phyloP scores from a whole-genome alignment of 2,113 vertebrate genomes.

The Myiozetetes cayanensis region DNA sequence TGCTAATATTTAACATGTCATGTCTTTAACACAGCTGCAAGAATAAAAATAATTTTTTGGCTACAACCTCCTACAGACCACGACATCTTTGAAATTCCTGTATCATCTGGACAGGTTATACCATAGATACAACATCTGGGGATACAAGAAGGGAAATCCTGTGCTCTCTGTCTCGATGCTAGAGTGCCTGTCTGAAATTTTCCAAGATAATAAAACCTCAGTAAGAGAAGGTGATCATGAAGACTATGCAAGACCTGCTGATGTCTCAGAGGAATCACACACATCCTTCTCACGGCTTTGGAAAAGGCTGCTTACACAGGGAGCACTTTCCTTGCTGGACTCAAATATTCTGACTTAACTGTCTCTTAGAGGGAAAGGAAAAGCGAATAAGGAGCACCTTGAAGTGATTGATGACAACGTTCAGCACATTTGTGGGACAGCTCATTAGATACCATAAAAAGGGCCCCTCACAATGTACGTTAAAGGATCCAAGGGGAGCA shows the following conservation, averaged over 20 bases:
- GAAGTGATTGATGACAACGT: not conserved
- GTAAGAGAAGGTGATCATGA: not conserved
- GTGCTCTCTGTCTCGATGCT: not conserved
- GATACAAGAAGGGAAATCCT: not conserved
- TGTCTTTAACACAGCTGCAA: not conserved
- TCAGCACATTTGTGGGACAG: constrained; percentile 11
- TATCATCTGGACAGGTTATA: not conserved
- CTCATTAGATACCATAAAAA: constrained; percentile 45
- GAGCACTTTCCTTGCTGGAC: not conserved
- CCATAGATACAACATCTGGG: not conserved
- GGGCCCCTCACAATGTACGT: constrained; percentile 21
- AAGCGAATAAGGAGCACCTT: constrained; percentile 23
- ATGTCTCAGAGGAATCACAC: not conserved
- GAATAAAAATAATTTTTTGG: not conserved
- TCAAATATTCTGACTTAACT: constrained; percentile 5
- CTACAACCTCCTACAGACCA: not conserved
- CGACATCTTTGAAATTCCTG: not conserved
- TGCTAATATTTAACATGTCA: not conserved
- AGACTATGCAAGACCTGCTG: not conserved
- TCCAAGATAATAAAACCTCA: not conserved
- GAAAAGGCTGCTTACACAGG: not conserved
- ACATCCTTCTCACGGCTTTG: not conserved
- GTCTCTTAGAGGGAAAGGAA: not conserved
- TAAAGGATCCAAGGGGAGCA: constrained; percentile 29
- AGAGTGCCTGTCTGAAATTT: not conserved